Evolutionary conservation across 2,797 vertebrate species (phyloP), one percentile per base, ranked within the genome.

Genomic region (Premnoplex brunnescens): DNA sequence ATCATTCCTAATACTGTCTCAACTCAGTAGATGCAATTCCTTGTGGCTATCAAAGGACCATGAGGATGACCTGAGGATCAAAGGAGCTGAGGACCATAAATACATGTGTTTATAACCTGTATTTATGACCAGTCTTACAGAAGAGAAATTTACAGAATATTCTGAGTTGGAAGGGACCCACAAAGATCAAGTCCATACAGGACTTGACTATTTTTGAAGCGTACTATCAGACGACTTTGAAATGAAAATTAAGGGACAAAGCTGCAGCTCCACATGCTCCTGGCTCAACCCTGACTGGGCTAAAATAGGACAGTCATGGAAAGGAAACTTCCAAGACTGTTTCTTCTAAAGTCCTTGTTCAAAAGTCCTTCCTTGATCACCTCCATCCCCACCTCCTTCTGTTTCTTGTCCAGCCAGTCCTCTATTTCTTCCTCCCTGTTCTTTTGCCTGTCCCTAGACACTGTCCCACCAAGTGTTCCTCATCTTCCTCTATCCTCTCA

Each of bases 241-340:
- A 4, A 2, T 27, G 48, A 72, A 63, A 77, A 9, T 28, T 63
- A 67, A 88, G 56, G 10, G 15, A 52, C 9, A 81, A 68, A 39
- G 7, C 14, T 89, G 18, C 9, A 46, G 21, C 7, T 74, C 17
- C 18, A 64, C 7, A 4, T 37, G n/a, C 17, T 46, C 9, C 48
- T 63, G 26, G 11, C 9, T 66, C n/a, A 76, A 17, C 37, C 68
- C 15, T 81, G 37, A 34, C 19, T 71, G 27, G 37, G 4, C 5
- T 1, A 1, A 46, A 41, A 28, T 10, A 58, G 13, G 9, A 66
- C 2, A 4, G 16, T 5, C 12, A 15, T 22, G 32, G 46, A n/a
- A 73, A 88, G 12, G 16, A 77, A 16, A 44, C 18, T 76, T 85
- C 28, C 41, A 76, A 66, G 14, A 39, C 22, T 12, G 10, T 7